Evolutionary conservation across 53 echinoderm and acorn worm species (phyloP), one percentile per base, ranked within the genome.

Genomic region (Luidia sarsii): DNA sequence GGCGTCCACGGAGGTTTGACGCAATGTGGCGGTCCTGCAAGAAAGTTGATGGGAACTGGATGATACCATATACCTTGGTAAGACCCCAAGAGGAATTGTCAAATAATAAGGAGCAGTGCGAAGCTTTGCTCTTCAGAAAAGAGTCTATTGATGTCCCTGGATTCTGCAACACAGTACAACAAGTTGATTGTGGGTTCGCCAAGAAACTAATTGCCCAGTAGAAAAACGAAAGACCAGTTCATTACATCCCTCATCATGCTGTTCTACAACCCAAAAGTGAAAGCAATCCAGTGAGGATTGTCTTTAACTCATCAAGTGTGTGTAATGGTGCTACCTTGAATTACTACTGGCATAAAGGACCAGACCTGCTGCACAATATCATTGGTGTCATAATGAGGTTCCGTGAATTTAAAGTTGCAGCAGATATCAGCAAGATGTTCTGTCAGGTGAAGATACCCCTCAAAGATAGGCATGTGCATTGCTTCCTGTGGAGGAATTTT

Each of bases 401-500:
- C 14, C 46, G 46, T 8, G 46, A 46, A 46, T 46, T 46, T 46
- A 46, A 46, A 14, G 46, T 46, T 46, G 46, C 46, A 46, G 46
- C 8, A 46, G 46, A 46, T 14, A 46, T 46, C 46, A 46, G 46
- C 46, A 46, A 46, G 46, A 46, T 46, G 46, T 46, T 46, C 14
- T 46, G 15, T 46, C 46, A 46, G 15, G 46, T 46, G 46, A 46
- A 41, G 41, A 80, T 87, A 33, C 87, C 87, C 7, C 43, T 39
- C 16, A 14, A 16, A 0, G 85, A 85, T 55, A 74, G 41, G 39
- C 80, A 87, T 23, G 87, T 87, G 0, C 80, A 87, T 63, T 14
- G 87, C 3, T 87, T 67, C 51, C 71, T 87, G 7, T 85, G 85
- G 85, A 37, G 85, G 13, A 67, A 49, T 48, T 85, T 29, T 51